Evolutionary conservation across 2,113 vertebrate species (phyloP).

Genomic region (Coptodon bakossiorum): DNA sequence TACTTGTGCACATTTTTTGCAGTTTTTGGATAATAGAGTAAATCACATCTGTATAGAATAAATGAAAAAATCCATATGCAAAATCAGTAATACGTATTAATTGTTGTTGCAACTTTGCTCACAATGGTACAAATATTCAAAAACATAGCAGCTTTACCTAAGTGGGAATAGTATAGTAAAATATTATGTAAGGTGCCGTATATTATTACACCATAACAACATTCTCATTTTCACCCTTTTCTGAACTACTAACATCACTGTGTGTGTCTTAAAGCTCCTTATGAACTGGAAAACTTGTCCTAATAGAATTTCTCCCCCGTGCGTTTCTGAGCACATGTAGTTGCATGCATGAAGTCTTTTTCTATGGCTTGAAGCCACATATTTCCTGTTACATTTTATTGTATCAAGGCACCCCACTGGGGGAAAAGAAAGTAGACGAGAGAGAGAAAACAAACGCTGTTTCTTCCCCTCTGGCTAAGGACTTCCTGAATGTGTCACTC

Average conservation of each 20-base stretch:
- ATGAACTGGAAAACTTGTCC: not conserved
- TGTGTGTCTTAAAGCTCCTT: not conserved
- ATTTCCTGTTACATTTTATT: conserved; percentile 8
- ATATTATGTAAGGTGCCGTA: not conserved
- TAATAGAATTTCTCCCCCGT: not conserved
- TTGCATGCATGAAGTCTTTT: not conserved
- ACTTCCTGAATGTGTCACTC: conserved; percentile 23
- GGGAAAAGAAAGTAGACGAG: not conserved
- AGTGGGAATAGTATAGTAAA: not conserved
- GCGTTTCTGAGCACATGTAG: not conserved
- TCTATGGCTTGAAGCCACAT: not conserved
- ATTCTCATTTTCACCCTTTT: not conserved
- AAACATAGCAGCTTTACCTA: not conserved
- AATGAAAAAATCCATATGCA: not conserved
- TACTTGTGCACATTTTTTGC: not conserved
- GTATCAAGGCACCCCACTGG: not conserved
- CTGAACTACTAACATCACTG: not conserved
- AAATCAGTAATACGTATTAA: not conserved
- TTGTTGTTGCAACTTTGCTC: not conserved
- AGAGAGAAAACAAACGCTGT: not conserved
- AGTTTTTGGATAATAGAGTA: not conserved
- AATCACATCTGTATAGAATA: not conserved
- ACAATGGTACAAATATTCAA: not conserved
- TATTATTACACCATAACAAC: not conserved
- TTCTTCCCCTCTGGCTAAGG: not conserved